Evolutionary conservation across 2,113 vertebrate species (phyloP), one percentile per base, ranked within the genome.

Genomic region (Gnathonemus echidnorhynchus): DNA sequence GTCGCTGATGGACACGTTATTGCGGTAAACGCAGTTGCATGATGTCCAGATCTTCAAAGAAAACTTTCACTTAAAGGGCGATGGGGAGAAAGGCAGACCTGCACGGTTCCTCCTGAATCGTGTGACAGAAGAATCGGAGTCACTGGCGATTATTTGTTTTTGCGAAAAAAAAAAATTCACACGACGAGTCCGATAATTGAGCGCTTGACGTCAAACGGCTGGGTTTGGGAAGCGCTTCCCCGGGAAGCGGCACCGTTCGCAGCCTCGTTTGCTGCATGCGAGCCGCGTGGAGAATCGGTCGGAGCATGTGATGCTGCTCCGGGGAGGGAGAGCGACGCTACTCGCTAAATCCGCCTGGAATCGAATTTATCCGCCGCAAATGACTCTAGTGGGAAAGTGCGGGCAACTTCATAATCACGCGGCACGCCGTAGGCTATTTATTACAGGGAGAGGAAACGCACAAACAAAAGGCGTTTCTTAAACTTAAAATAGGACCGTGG

Each of bases 271-370:
- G 45, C 39, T 90, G 93, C 95, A 93, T 94, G 91, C 91, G 91
- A 93, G 91, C 92, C 93, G 92, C 94, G 90, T 93, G 88, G 92
- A 94, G 93, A 93, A 95, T 93, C 94, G 95, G 94, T 90, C 92
- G 88, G 83, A 88, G 89, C 96, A 96, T 91, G 93, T 97, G 96
- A 96, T 93, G 93, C 93, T 94, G 94, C 93, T 95, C 95, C 92
- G 91, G 93, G 89, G 77, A 91, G 74, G 90, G 87, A 48, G 90
- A 89, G 94, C 90, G 88, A 88, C 5, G 88, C 88, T 93, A 93
- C 27, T 58, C 21, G 5, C 15, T 2, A 58, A 89, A 89, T 89
- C 50, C 35, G 80, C 19, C 50, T 35, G 24, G 39, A 84, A 86
- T 62, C 86, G 35, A 62, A 89, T 89, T 89, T 89, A 50, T 83